Evolutionary conservation across 2,113 vertebrate species (phyloP), one percentile per base, ranked within the genome.

Genomic region (Hydropotes inermis): DNA sequence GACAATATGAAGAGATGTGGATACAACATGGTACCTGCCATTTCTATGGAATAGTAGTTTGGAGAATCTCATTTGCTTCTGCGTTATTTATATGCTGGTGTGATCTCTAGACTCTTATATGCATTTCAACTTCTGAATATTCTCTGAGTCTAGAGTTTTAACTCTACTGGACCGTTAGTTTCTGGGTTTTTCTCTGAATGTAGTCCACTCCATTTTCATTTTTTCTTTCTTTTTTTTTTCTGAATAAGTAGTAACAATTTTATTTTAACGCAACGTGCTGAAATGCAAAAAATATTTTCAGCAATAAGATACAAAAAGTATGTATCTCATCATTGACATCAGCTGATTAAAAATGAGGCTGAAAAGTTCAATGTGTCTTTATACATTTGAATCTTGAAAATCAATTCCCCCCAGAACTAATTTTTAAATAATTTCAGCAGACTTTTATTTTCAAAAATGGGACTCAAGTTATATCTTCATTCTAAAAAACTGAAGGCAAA

Each of bases 281-380:
- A 99, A 99, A 99, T 64, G 98, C 98, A 99, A 99, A 99, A 98
- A 99, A 99, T 99, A 99, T 99, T 99, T 99, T 98, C 98, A 99
- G 99, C 99, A 99, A 99, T 98, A 99, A 99, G 99, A 99, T 99
- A 99, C 99, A 99, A 99, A 99, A 98, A 98, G 98, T 98, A 99
- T 98, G 98, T 99, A 99, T 98, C 98, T 99, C 98, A 99, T 98
- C 97, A 98, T 98, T 98, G 99, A 99, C 98, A 99, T 98, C 98
- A 99, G 98, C 98, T 98, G 98, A 99, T 99, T 98, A 97, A 97
- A 99, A 99, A 98, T 97, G 98, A 99, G 98, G 98, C 98, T 98
- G 97, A 98, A 98, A 99, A 99, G 98, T 98, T 98, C 97, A 98
- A 98, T 98, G 98, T 96, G 95, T 98, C 98, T 99, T 99, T 98